Evolutionary conservation across 92 coral and sea anemone species (phyloP), one percentile per base, ranked within the genome.

Genomic region (Hydrozoanthus gracilis): DNA sequence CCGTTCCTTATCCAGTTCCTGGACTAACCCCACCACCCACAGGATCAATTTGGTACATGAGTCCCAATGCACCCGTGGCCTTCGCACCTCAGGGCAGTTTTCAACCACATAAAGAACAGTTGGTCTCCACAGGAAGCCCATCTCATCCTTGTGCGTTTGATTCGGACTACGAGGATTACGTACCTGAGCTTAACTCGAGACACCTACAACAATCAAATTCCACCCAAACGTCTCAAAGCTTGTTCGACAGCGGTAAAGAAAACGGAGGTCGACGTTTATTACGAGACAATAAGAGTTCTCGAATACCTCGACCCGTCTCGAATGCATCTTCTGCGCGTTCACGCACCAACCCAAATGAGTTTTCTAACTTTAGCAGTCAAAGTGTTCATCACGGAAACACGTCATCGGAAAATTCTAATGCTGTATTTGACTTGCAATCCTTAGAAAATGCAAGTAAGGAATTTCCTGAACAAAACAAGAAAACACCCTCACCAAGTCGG

Each of bases 21-120:
- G 78, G 91, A 54, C 86, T 92, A 5, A 61, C 89, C 9, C 91
- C 93, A 44, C 86, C 77, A 35, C 80, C 90, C 2, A 82, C 82
- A 88, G 61, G 95, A 46, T 92, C 98, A 7, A 72, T 92, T 88
- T 94, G 98, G 98, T 94, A 92, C 87, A 90, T 94, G 94, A 76
- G 95, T 55, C 91, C 91, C 76, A 78, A 89, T 17, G 90, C 93
- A 7, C 86, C 91, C 74, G 83, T 94, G 79, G 91, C 95, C 13
- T 92, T 88, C 79, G 88, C 92, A 17, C 98, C 88, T 47, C 82
- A 78, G 77, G 86, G 78, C 39, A 92, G 82, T 70, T 88, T 89
- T 18, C 86, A 91, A 4, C 88, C 91, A 52, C 90, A 88, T 3
- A 88, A 72, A 77, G 87, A 87, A 9, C 90, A 88, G 0, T 16